Evolutionary conservation across 2,797 vertebrate genomes (phyloP), one percentile per base, ranked within the genome.

Genomic region (Todus mexicanus): DNA sequence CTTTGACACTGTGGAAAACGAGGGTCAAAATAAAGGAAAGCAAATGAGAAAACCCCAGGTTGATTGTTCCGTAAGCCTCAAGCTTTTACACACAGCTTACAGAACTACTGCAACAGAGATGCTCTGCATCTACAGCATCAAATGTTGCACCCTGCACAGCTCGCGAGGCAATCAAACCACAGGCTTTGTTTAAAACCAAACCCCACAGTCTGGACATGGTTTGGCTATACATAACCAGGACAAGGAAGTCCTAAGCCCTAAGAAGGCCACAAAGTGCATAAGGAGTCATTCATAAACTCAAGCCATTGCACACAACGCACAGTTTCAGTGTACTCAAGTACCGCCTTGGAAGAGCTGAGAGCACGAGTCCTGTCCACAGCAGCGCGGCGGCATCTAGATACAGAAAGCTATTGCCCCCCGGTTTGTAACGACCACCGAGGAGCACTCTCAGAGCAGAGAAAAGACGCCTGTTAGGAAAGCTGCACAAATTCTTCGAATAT

Each of bases 201-300:
- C 38, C 37, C 40, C 68, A 86, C 71, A 37, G 80, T 98, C 94
- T 97, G 95, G 98, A 97, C 48, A 69, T 51, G 15, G 81, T 82
- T 91, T 84, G 95, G 96, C 79, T 95, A 96, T 59, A 94, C 53
- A 91, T 77, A 84, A 95, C 84, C 75, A 92, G 74, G 73, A 96
- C 97, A 95, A 96, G 96, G 92, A 95, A 97, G 95, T 95, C 48
- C 95, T 89, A 96, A 95, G 94, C 97, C 97, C 93, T 96, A 97
- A 92, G 96, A 98, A 98, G 98, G 98, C 98, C 98, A 98, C 98
- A 98, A 98, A 99, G 98, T 99, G 98, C 98, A 98, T 98, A 93
- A 89, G 90, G 92, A 97, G 80, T 98, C 94, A 96, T 97, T 97
- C 92, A 97, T 96, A 98, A 96, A 94, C 90, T 91, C 96, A 96